Evolutionary conservation across 2,113 vertebrate species (phyloP).

Genomic region (Cololabis saira): DNA sequence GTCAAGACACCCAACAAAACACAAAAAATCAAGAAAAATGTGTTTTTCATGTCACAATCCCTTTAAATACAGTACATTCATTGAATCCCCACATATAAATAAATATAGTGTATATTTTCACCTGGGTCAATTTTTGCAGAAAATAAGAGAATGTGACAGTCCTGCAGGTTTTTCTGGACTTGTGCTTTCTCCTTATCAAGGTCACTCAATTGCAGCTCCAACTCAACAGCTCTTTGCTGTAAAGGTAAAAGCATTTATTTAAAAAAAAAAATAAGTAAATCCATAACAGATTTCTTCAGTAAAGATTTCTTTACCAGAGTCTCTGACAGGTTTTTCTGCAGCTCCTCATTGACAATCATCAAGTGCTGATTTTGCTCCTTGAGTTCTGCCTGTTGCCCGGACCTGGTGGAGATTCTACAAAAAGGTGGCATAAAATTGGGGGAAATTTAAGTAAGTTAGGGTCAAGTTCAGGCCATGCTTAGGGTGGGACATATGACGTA

Average conservation of each 20-base stretch:
- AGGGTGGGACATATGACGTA: background rate
- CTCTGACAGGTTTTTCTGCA: constrained; percentile 76
- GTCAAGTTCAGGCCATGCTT: background rate
- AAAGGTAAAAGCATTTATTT: constrained; percentile 18
- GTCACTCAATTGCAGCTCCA: constrained; percentile 68
- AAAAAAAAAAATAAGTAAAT: background rate
- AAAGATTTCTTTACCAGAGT: constrained; percentile 72
- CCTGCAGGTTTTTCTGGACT: constrained; percentile 69
- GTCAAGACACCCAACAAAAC: no score
- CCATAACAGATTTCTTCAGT: background rate
- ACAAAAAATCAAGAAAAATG: no score
- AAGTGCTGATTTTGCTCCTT: constrained; percentile 77
- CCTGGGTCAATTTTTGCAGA: constrained; percentile 68
- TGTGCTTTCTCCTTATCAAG: constrained; percentile 72
- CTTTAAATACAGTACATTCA: no score
- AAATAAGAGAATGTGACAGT: constrained; percentile 75
- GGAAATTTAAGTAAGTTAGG: background rate
- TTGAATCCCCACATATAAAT: no score
- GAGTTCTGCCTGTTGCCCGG: constrained; percentile 71
- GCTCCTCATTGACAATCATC: constrained; percentile 67
- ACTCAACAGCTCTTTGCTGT: constrained; percentile 67
- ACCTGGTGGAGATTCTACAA: constrained; percentile 59
- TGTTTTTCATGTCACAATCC: no score
- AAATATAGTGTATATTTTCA: constrained; percentile 6
- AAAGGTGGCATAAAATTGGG: background rate